Conservation (phyloP, 2,888 invertebrate genomes). For the Aphodius granarius region DNA sequence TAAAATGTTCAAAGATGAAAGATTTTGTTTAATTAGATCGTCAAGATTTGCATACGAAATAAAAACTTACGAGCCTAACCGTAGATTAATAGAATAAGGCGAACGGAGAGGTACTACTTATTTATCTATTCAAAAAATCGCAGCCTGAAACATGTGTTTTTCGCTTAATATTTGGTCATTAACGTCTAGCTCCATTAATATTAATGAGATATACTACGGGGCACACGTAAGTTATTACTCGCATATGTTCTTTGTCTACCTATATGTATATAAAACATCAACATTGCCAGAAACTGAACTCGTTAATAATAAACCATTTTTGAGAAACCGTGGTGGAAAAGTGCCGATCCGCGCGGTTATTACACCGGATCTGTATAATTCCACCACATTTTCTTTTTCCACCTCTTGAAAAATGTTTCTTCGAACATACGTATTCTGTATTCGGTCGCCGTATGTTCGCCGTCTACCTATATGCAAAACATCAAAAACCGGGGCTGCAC, state of each 20-base stretch:
- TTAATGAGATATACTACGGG: background rate
- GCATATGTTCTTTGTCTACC: no score
- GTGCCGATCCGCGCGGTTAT: background rate
- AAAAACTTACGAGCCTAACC: background rate
- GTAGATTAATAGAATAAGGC: background rate
- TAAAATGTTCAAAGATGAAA: constrained; percentile 4
- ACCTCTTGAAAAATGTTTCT: background rate
- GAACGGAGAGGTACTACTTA: background rate
- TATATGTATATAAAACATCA: no score
- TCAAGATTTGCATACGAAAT: background rate
- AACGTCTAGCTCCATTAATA: background rate
- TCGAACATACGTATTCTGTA: constrained; percentile 23
- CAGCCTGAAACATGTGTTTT: background rate
- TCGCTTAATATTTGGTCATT: background rate
- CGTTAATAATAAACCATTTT: constrained; percentile 27
- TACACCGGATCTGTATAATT: background rate
- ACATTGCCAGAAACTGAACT: no score
- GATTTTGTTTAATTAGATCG: background rate
- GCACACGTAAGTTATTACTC: no score
- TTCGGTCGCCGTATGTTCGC: background rate
- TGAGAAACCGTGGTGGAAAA: constrained; percentile 20
- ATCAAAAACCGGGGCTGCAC: constrained; percentile 48
- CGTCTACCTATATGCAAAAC: constrained; percentile 41
- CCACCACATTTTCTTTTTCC: background rate
- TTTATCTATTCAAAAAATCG: background rate